Evolutionary conservation across 2,113 vertebrate species (phyloP).

Genomic region (Aphelocoma coerulescens): DNA sequence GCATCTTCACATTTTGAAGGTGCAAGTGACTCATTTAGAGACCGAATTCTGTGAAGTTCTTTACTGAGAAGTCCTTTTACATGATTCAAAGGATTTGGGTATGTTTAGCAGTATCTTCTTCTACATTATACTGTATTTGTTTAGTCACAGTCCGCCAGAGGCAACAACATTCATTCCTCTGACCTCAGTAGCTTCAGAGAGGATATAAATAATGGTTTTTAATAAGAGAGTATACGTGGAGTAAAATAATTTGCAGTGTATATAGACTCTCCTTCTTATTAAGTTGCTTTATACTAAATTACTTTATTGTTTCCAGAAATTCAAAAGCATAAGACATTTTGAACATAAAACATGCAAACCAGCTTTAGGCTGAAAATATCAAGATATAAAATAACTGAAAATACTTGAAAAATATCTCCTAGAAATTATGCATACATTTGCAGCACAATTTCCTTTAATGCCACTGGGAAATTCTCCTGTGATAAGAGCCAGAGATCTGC

Average conservation of each 20-base stretch:
- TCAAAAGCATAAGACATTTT: not conserved
- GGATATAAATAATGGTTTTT: not conserved
- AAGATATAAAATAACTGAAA: not conserved
- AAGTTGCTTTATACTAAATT: not conserved
- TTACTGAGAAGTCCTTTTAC: not conserved
- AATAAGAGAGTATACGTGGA: not conserved
- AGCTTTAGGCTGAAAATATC: not conserved
- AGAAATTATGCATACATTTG: not conserved
- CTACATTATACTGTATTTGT: not conserved
- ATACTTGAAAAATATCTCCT: not conserved
- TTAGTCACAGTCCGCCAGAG: not conserved
- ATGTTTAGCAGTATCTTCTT: not conserved
- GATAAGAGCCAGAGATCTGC: not conserved
- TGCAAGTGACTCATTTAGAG: not conserved
- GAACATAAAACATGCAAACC: not conserved
- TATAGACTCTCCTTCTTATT: not conserved
- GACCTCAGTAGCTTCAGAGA: not conserved
- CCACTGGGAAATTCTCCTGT: not conserved
- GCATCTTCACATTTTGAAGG: slow-evolving; percentile 6
- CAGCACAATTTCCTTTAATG: not conserved
- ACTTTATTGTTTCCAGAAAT: not conserved
- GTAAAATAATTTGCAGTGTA: not conserved
- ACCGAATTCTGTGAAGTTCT: not conserved
- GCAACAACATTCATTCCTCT: not conserved
- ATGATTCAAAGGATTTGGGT: not conserved